Evolutionary conservation across 2,113 vertebrate species (phyloP), one percentile per base, ranked within the genome.

Genomic region (Entosphenus tridentatus): DNA sequence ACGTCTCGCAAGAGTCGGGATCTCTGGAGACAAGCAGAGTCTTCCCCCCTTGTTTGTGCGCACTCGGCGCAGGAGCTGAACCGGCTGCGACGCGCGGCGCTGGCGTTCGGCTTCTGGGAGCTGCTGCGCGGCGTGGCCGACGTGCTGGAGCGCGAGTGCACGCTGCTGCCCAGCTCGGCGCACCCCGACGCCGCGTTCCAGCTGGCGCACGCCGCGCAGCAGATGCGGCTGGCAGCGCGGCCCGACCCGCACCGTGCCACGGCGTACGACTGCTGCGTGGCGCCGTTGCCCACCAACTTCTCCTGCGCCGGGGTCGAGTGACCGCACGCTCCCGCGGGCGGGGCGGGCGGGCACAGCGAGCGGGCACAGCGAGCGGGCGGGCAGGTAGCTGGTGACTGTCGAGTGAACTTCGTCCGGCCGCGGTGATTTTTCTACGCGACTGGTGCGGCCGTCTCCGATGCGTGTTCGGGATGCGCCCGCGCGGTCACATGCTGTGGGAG

Each of bases 71-170:
- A 97, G 93, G 93, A 98, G 79, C 79, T 98, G 59, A 98, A 98
- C 62, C 87, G 93, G 13, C 78, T 98, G 56, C 80, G 92, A 0
- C 96, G 96, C 74, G 88, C 93, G 2, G 92, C 93, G 7, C 76
- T 98, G 76, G 88, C 89, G 10, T 95, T 98, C 3, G 92, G 92
- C 14, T 98, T 98, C 75, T 79, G 88, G 84, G 93, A 98, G 74
- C 85, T 98, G 58, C 73, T 98, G 73, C 96, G 95, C 73, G 88
- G 89, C 0, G 87, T 98, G 70, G 87, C 91, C 0, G 93, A 97
- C 56, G 87, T 98, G 79, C 77, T 98, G 71, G 92, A 97, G 74
- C 73, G 92, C 70, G 92, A 97, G 74, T 97, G 93, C 77, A 98
- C 91, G 0, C 74, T 98, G 70, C 81, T 98, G 2, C 91, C 93